Percentiles rank a stretch among this genome's conserved stretches.
phyloP scores from a whole-genome alignment of 1,140 invertebrate genomes.

The Habropoda laboriosa region DNA sequence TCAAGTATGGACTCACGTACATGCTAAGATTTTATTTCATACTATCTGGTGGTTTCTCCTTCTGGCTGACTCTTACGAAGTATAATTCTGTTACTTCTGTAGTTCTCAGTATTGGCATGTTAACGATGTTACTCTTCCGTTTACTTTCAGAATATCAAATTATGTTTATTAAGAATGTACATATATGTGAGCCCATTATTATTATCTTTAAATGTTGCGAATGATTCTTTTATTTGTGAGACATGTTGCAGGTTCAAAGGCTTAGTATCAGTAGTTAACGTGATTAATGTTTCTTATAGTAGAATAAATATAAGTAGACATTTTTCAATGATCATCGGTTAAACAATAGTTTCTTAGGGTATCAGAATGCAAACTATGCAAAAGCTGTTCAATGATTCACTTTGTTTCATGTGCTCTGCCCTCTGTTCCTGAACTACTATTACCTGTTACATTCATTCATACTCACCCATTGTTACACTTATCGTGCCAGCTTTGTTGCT shows the following conservation, averaged over 20 bases:
- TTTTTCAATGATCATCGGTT: constrained; percentile 27
- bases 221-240: constrained; percentile 31
- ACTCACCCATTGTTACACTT: constrained; percentile 73
- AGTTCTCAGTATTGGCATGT: constrained; percentile 22
- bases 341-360: constrained; percentile 60
- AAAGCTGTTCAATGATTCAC: constrained; percentile 78
- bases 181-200: constrained; percentile 46
- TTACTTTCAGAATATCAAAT: constrained; percentile 1
- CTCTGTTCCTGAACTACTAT: constrained; percentile 75
- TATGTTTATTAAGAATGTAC: background rate
- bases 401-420: constrained; percentile 83
- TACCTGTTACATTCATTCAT: constrained; percentile 73
- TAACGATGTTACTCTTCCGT: background rate
- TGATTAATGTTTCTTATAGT: constrained; percentile 17
- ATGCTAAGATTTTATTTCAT: constrained; percentile 29
- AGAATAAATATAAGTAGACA: constrained; percentile 28
- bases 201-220: constrained; percentile 15
- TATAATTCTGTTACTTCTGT: constrained; percentile 3
- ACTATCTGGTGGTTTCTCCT: constrained; percentile 14
- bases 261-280: constrained; percentile 24
- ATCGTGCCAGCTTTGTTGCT: constrained; percentile 75
- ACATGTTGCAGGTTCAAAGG: constrained; percentile 31
- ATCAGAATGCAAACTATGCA: constrained; percentile 28
- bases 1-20: constrained; percentile 41
- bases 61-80: background rate